Conservation (phyloP, 2,888 invertebrate genomes). For the Lutraria lutraria region DNA sequence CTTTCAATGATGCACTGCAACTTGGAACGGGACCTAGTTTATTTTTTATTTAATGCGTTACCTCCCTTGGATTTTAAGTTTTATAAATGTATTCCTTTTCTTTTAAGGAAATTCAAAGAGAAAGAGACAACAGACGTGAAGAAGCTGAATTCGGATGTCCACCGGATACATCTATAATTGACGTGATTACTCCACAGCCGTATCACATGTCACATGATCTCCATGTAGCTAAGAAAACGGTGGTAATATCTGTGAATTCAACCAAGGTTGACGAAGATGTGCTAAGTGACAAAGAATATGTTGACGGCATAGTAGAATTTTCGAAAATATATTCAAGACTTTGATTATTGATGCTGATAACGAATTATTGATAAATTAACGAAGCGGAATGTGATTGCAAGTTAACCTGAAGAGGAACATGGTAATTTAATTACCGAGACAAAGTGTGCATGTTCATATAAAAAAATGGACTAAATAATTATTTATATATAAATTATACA, state of each 20-base stretch:
- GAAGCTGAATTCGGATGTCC: slow-evolving; percentile 45
- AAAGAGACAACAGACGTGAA: slow-evolving; percentile 15
- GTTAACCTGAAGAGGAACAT: too few relatives aligned
- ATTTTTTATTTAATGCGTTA: background rate
- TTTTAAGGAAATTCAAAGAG: slow-evolving; percentile 32
- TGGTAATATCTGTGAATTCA: background rate
- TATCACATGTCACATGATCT: background rate
- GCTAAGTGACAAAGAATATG: background rate
- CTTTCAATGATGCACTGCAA: too few relatives aligned
- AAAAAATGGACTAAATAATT: too few relatives aligned
- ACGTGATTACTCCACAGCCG: background rate
- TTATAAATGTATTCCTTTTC: background rate
- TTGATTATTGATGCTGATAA: too few relatives aligned
- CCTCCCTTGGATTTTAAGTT: background rate
- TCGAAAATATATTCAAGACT: background rate
- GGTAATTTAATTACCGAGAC: too few relatives aligned
- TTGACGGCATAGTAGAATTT: background rate
- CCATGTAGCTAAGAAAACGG: background rate
- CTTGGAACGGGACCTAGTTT: too few relatives aligned
- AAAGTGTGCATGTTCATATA: too few relatives aligned
- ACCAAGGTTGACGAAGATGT: background rate
- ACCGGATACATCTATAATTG: background rate
- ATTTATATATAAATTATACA: too few relatives aligned
- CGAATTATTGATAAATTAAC: too few relatives aligned
- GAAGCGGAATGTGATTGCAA: too few relatives aligned